Evolutionary conservation across 2,888 invertebrate species (phyloP), one percentile per base, ranked within the genome.

Genomic region (Lepidocyrtinus sp.): DNA sequence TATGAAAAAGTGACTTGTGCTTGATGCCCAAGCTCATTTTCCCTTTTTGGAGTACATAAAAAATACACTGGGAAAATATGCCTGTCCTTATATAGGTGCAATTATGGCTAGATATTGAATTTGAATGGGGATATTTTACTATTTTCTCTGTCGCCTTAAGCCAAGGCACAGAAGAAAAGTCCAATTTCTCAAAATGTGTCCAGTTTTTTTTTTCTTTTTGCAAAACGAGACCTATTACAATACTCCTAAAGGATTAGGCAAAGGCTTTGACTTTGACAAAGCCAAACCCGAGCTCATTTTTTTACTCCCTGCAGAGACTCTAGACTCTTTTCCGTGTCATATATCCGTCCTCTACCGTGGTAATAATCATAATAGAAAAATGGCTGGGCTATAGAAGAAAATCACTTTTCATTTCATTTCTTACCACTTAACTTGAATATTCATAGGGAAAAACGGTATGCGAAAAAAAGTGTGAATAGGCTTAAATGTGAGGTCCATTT

Each of bases 401-500:
- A 65, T 74, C 74, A 67, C 74, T 74, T 74, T 74, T 61, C 65
- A 59, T 59, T 59, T 59, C 19, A 12, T 67, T 74, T 65, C 27
- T 36, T 12, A 5, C 12, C 36, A 9, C 36, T 36, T 25, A 15
- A 7, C 1, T 69, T 69, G 68, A 69, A 69, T 69, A 69, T 69
- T 69, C 68, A 69, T 69, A 17, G 68, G 25, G 55, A 24, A 12
- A 36, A 5, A 36, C 5, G 36, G 36, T 36, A 36, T 36, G 36
- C 36, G 7, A 36, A n/a, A n/a, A n/a, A n/a, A 12, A 36, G 36
- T 36, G 36, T 36, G 36, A 36, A 63, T 72, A 72, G 67, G 67
- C 65, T 67, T 74, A 9, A 67, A 74, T 65, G 67, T 74, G 67
- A 67, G 75, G 61, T 68, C 67, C 68, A 75, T 75, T 75, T 65